phyloP scores from a whole-genome alignment of 2,113 vertebrate genomes.

The Hemiscyllium ocellatum region DNA sequence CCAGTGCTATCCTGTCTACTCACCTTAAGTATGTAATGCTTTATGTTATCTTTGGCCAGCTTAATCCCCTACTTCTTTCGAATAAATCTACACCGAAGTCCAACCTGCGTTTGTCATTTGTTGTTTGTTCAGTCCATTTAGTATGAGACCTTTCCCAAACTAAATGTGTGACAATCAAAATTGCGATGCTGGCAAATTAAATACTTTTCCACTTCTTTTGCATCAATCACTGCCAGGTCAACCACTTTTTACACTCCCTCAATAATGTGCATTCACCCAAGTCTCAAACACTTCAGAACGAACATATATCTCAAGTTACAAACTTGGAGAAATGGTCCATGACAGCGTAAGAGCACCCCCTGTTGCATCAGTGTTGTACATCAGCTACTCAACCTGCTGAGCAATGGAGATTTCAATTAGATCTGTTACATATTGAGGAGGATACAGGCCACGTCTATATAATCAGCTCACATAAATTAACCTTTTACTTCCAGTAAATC shows the following conservation, averaged over 20 bases:
- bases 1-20: conserved; percentile 25
- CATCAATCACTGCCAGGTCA: conserved; percentile 28
- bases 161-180: conserved; percentile 9
- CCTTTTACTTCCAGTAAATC: background rate
- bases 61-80: background rate
- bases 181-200: background rate
- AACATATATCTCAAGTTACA: conserved; percentile 11
- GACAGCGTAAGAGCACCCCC: conserved; percentile 4
- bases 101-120: background rate
- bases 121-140: background rate
- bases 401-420: background rate
- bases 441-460: background rate
- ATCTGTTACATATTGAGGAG: background rate
- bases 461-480: background rate
- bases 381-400: background rate
- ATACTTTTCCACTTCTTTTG: background rate
- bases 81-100: background rate
- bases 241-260: conserved; percentile 31
- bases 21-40: conserved; percentile 17
- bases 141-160: background rate
- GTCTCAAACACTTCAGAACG: conserved; percentile 26
- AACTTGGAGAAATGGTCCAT: background rate
- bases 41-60: background rate
- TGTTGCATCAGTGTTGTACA: background rate
- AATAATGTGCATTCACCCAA: conserved; percentile 28